Base-by-base conservation (phyloP, 2,113 vertebrate species). In the Boleophthalmus pectinirostris region DNA sequence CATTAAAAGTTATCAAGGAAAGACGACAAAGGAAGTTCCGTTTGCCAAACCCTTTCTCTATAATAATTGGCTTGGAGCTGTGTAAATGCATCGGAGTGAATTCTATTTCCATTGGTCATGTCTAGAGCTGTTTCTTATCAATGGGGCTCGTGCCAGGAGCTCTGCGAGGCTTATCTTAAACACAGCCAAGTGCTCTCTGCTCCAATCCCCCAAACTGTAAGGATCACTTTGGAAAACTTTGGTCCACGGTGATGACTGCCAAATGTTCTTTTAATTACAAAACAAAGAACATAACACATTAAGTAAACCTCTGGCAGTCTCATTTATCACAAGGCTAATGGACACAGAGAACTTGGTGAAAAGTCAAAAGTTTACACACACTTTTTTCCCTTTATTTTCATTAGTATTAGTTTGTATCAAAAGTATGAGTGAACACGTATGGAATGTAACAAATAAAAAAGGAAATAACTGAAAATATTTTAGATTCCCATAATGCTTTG, bases 251-350 rank as follows among this genome's bases (percentile, higher is more conserved):
- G 65, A 57, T 29, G 51, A 77, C 75, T 83, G 70, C 67, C 66
- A 83, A 85, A 79, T 65, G 25, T n/a, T 66, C 69, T 61, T 83
- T 81, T 86, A 85, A 86, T 85, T 86, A 72, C 38, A 85, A 80
- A 74, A 85, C 68, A 78, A 74, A 80, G 66, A 75, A 75, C 60
- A 81, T 75, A 75, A 79, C 85, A 58, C 10, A 79, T 79, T 77
- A 29, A 68, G 66, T 65, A 75, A 87, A 86, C 79, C 80, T 79
- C 72, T 82, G 69, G 80, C 83, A 49, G 78, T 75, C 69, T 53
- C 78, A 57, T 69, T 73, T 78, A 78, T 66, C 63, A 66, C 33
- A 8, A 66, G 63, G 38, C n/a, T 45, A 66, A 66, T 43, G 33
- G 38, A 66, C 20, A 45, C 20, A n/a, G 11, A 6, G 60, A 63